These are phyloP conservation scores for Spea multiplicata DNA, from an alignment of 2,113 vertebrate genomes.

Conservation along the genomic window DNA sequence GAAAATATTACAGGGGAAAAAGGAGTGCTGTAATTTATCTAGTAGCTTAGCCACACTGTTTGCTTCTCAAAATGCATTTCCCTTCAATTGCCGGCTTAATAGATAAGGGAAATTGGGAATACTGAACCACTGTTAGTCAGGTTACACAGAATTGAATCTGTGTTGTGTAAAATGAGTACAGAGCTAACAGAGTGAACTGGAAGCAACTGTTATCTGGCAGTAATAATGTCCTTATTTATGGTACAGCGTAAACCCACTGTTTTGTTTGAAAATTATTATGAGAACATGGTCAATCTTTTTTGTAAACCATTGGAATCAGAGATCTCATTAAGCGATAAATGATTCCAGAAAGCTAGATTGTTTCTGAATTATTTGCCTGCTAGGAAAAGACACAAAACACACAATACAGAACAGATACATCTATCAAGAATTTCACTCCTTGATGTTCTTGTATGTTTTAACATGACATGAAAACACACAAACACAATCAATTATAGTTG, in stretches of 20 bases:
- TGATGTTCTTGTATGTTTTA: too few species aligned
- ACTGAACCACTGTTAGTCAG: conserved; percentile 30
- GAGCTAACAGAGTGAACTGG: conserved; percentile 39
- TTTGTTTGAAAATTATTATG: neutral
- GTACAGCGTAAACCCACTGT: conserved; percentile 15
- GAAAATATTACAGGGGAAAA: conserved; percentile 13
- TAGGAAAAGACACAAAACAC: too few species aligned
- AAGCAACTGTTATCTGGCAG: conserved; percentile 30
- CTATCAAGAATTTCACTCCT: too few species aligned
- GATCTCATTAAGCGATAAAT: neutral
- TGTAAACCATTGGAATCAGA: neutral
- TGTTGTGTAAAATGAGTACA: conserved; percentile 42
- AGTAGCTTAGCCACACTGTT: conserved; percentile 21
- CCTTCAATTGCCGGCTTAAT: conserved; percentile 43
- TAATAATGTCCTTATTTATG: conserved; percentile 14
- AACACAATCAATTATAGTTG: too few species aligned
- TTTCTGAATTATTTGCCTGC: neutral
- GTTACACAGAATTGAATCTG: conserved; percentile 42
- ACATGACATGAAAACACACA: too few species aligned
- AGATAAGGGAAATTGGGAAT: conserved; percentile 47
- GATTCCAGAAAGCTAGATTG: neutral
- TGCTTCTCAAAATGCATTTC: conserved; percentile 43
- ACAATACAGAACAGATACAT: too few species aligned
- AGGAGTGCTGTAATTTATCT: conserved; percentile 26
- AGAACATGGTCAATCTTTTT: neutral